These are phyloP conservation scores for Apistogramma diplotaenia DNA, from an alignment of 2,113 vertebrate genomes.

Conservation along the genomic window DNA sequence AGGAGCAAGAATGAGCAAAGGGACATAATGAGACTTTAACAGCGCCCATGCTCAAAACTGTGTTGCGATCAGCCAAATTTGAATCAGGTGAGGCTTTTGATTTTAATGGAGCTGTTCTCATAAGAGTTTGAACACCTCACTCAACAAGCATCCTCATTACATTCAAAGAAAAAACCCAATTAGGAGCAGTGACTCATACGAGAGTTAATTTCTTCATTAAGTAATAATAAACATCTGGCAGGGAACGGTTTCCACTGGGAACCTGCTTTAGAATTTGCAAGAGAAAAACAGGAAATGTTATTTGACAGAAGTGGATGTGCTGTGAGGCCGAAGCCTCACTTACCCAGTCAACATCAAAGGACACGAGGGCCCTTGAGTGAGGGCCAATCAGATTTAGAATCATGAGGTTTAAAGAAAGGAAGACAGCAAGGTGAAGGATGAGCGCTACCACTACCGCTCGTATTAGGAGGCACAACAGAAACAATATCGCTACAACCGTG, in stretches of 20 bases:
- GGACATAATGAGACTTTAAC: background rate
- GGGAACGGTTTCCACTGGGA: background rate
- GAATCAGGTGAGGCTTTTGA: background rate
- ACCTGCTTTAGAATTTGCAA: constrained; percentile 13
- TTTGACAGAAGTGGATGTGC: constrained; percentile 41
- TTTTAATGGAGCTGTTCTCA: background rate
- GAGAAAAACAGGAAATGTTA: constrained; percentile 33
- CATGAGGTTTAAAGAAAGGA: constrained; percentile 37
- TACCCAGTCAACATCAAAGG: constrained; percentile 47
- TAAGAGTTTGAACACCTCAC: background rate
- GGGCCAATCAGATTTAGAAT: constrained; percentile 40
- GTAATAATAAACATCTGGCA: constrained; percentile 26
- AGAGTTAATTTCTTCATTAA: background rate
- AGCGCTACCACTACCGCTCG: background rate
- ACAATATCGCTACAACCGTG: background rate
- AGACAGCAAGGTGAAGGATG: background rate
- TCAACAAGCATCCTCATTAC: background rate
- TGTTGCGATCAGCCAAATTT: background rate
- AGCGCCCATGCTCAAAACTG: background rate
- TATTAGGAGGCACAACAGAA: background rate
- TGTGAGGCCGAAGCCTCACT: constrained; percentile 50
- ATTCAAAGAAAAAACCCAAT: background rate
- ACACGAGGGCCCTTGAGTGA: constrained; percentile 47
- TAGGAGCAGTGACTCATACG: background rate
- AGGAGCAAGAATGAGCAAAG: background rate